A percentile compares a stretch with the other conserved stretches of the same genome.
phyloP scores from a whole-genome alignment of 2,113 vertebrate species.

The Dromaius novaehollandiae region DNA sequence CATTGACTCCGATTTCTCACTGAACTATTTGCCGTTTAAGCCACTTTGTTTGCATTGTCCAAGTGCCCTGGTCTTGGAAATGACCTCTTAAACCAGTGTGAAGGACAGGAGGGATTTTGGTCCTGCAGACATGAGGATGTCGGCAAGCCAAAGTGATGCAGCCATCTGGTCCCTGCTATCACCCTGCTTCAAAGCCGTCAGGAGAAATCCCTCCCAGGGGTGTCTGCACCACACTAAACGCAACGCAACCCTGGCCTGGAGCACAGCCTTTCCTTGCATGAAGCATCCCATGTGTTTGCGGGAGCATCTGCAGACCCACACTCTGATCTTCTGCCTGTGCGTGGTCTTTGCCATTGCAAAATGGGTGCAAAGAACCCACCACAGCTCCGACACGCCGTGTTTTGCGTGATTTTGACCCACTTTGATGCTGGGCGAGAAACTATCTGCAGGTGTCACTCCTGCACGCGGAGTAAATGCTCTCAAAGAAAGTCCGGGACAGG shows the following conservation, averaged over 20 bases:
- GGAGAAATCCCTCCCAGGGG: not conserved
- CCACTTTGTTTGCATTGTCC: not conserved
- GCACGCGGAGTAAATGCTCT: not conserved
- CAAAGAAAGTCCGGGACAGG: not conserved
- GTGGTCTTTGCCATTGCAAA: not conserved
- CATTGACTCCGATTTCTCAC: not conserved
- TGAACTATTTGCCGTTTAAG: not conserved
- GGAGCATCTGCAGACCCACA: not conserved
- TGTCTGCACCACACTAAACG: not conserved
- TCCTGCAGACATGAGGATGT: not conserved
- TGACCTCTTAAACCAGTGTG: not conserved
- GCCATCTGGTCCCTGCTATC: not conserved
- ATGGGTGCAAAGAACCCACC: rapidly evolving
- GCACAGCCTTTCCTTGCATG: not conserved
- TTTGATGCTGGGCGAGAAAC: not conserved
- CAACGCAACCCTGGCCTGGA: rapidly evolving
- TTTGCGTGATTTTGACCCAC: not conserved
- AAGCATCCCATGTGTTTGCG: rapidly evolving
- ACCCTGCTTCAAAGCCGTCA: rapidly evolving
- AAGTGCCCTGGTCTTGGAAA: not conserved
- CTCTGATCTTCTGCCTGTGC: rapidly evolving
- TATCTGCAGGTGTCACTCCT: constrained; percentile 65
- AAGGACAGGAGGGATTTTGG: not conserved
- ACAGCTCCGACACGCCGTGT: rapidly evolving
- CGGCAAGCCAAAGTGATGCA: rapidly evolving